Base-by-base conservation (phyloP, 2,113 vertebrate genomes). In the Pavo muticus region DNA sequence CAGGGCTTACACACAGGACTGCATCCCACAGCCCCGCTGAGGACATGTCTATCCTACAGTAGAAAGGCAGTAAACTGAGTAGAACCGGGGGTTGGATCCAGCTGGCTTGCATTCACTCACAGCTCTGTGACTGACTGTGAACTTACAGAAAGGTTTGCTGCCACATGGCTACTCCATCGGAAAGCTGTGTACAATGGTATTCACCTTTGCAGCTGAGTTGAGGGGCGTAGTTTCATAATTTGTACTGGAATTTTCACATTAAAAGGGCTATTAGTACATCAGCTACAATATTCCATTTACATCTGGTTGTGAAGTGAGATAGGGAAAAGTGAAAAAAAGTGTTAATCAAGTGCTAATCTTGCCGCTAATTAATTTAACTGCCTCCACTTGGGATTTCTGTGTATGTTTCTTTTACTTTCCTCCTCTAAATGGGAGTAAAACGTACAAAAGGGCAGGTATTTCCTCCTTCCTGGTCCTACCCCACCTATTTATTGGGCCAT, bases 371-470 rank as follows among this genome's bases (percentile, higher is more conserved):
- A 95, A 89, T 75, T 84, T 94, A 93, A 82, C 81, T 76, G 86
- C 91, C 86, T 94, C 61, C 69, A 74, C 93, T 96, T 52, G 84
- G 73, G 83, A 85, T 92, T 63, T 96, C 83, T 96, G 68, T 91
- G 54, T 92, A 85, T 69, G 68, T 95, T 56, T 76, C 83, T 94
- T 56, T 56, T 57, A 64, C 72, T 83, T 96, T 95, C 80, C 84
- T 91, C 84, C 91, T 87, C 78, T 84, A 95, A 95, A 94, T 88
- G 85, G 91, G 95, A 96, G 81, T 83, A n/a, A 95, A 91, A 77
- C 16, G 88, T 81, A 95, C 87, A 94, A 96, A 95, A 97, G 97
- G 96, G 95, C 90, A 96, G 95, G 94, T 95, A 93, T 96, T 97
- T 97, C 97, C 96, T 97, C 81, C 94, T 91, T 74, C 87, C 59